Conservation (phyloP, 2,888 invertebrate genomes). For the Tiliacea citrago region DNA sequence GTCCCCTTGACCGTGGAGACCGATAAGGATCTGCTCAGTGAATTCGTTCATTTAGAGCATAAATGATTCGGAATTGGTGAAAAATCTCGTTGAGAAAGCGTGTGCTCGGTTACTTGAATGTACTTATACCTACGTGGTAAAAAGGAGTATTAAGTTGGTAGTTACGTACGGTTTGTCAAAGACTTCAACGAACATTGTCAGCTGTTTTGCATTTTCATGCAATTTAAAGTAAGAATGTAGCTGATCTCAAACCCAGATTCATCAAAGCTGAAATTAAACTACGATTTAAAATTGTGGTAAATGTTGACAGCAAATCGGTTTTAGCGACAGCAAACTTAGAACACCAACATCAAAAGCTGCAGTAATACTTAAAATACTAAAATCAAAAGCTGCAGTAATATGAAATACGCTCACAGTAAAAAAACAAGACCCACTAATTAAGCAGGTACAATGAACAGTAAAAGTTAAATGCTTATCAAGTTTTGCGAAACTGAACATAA, state of each 20-base stretch:
- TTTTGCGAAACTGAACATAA: constrained; percentile 63
- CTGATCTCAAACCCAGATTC: not conserved
- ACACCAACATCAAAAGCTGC: not conserved
- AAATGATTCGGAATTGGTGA: constrained; percentile 78
- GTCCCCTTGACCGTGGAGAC: constrained; percentile 80
- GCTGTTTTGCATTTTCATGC: not conserved
- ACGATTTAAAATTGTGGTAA: not conserved
- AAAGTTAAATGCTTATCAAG: constrained; percentile 61
- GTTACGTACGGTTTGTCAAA: not conserved
- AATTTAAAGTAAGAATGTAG: not conserved
- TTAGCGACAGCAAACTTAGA: not conserved
- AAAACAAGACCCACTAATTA: constrained; percentile 43
- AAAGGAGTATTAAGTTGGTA: no score
- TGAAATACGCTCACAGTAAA: constrained; percentile 5
- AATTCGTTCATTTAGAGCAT: constrained; percentile 84
- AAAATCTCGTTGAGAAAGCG: constrained; percentile 71
- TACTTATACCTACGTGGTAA: constrained; percentile 21
- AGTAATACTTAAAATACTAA: not conserved
- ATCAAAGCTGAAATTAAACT: not conserved
- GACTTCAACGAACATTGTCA: not conserved
- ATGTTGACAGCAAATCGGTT: not conserved
- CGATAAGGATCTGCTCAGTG: constrained; percentile 84
- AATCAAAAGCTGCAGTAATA: not conserved
- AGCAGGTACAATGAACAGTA: constrained; percentile 49
- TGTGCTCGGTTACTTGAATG: constrained; percentile 51